Percentiles rank a stretch among this genome's conserved stretches.
Evolutionary conservation across 2,113 vertebrate species (phyloP).

Genomic region (Tiliqua scincoides): DNA sequence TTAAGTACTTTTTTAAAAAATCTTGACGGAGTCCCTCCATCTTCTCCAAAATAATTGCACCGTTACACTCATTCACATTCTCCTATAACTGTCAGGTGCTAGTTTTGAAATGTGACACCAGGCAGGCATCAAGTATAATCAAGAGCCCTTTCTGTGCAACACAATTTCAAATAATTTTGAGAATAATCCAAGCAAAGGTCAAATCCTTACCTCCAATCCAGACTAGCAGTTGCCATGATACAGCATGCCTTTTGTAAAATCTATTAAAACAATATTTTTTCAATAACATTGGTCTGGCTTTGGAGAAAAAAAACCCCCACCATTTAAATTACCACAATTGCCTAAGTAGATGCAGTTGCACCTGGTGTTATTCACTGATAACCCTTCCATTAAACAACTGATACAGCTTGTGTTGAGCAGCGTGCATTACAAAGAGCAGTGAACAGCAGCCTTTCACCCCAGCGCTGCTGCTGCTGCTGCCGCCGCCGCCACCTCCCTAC

Average conservation of each 20-base stretch:
- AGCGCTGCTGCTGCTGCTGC: too few species aligned
- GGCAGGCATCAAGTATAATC: slow-evolving; percentile 49
- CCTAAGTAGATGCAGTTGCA: slow-evolving; percentile 60
- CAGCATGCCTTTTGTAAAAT: slow-evolving; percentile 54
- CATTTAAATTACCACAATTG: slow-evolving; percentile 59
- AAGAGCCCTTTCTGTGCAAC: slow-evolving; percentile 26
- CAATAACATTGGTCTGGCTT: slow-evolving; percentile 62
- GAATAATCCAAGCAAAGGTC: slow-evolving; percentile 34
- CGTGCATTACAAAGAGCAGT: too few species aligned
- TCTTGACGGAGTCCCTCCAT: slow-evolving; percentile 23
- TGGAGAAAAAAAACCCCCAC: slow-evolving; percentile 27
- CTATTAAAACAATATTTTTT: slow-evolving; percentile 60
- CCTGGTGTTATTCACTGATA: slow-evolving; percentile 45
- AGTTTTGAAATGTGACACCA: slow-evolving; percentile 35
- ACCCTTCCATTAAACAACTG: too few species aligned
- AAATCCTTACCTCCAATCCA: slow-evolving; percentile 58
- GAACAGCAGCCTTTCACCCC: too few species aligned
- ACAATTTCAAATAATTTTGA: slow-evolving; percentile 54
- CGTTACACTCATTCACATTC: slow-evolving; percentile 25
- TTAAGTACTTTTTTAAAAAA: slow-evolving; percentile 28
- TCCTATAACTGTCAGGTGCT: slow-evolving; percentile 44
- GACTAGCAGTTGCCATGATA: slow-evolving; percentile 30
- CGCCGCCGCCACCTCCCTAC: too few species aligned
- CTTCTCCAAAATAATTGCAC: slow-evolving; percentile 20
- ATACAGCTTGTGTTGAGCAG: too few species aligned